Percentiles rank a stretch among this genome's conserved stretches.
These are phyloP conservation scores for Terrapene triunguis DNA, from an alignment of 2,113 vertebrate species.

Conservation along the genomic window DNA sequence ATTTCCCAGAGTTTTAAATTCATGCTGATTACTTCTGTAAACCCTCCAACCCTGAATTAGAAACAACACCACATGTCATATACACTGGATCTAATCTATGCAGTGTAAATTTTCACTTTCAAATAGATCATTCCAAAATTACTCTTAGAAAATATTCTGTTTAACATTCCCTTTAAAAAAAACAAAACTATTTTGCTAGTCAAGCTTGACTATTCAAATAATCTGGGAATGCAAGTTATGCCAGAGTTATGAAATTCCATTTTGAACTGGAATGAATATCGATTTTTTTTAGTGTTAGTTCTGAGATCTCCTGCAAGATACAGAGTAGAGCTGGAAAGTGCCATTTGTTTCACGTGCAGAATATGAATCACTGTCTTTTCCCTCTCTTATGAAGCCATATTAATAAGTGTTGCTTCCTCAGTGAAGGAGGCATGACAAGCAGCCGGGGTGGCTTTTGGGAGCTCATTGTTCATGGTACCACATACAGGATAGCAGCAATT, in stretches of 20 bases:
- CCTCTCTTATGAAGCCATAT: background rate
- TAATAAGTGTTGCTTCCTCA: rapidly evolving
- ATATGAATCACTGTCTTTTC: rapidly evolving
- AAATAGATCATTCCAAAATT: background rate
- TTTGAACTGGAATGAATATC: background rate
- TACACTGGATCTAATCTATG: background rate
- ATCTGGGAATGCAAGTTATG: background rate
- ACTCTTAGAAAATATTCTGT: background rate
- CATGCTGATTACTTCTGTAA: background rate
- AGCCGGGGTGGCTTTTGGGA: background rate
- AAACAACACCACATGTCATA: background rate
- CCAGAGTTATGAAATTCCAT: rapidly evolving
- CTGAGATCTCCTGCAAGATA: background rate
- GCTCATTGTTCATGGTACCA: constrained; percentile 7
- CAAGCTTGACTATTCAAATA: background rate
- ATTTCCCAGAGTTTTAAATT: background rate
- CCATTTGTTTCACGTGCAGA: background rate
- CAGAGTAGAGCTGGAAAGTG: rapidly evolving
- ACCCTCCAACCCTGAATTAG: background rate
- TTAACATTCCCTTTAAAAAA: background rate
- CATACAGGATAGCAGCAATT: constrained; percentile 7
- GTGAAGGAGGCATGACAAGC: background rate
- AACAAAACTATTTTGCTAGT: rapidly evolving
- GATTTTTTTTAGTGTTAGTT: background rate
- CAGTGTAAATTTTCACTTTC: background rate